phyloP scores from a whole-genome alignment of 2,888 invertebrate genomes.

The Isotomurus palustris region DNA sequence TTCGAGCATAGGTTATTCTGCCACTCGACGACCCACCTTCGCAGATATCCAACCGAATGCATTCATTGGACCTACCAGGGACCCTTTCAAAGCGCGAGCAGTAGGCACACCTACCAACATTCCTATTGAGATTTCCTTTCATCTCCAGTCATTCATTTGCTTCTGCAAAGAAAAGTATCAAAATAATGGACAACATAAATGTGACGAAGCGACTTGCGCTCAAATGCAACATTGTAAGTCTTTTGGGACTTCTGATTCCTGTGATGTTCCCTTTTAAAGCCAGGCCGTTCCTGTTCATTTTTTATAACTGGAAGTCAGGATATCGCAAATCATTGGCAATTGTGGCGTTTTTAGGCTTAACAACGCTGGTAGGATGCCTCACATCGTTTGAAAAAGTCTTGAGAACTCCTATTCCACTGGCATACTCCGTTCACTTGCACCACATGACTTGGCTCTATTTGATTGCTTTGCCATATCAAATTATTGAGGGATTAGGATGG shows the following conservation, averaged over 20 bases:
- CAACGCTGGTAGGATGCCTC: constrained; percentile 35
- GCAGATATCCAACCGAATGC: constrained; percentile 9
- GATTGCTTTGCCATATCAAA: constrained; percentile 36
- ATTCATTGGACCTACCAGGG: no score
- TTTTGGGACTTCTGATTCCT: no score
- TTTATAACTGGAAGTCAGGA: no score
- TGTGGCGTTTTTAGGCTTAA: constrained; percentile 29
- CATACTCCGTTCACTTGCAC: constrained; percentile 41
- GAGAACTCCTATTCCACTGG: constrained; percentile 41
- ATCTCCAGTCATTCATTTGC: no score
- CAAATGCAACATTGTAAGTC: constrained; percentile 19
- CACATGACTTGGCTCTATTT: constrained; percentile 39
- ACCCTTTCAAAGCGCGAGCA: constrained; percentile 34
- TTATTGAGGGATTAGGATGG: constrained; percentile 33
- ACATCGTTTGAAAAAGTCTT: constrained; percentile 38
- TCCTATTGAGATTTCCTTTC: constrained; percentile 37
- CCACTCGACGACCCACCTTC: constrained; percentile 4
- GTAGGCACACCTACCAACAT: constrained; percentile 38
- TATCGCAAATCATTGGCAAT: constrained; percentile 1
- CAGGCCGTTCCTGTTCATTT: no score
- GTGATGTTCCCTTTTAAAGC: no score
- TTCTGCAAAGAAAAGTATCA: constrained; percentile 25
- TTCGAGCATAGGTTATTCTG: constrained; percentile 2
- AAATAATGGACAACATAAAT: constrained; percentile 9
- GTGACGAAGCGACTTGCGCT: constrained; percentile 20